A percentile compares a stretch with the other conserved stretches of the same genome.
These are phyloP conservation scores for Nephrocerus scutellatus DNA, from an alignment of 2,888 invertebrate genomes.

Conservation along the genomic window DNA sequence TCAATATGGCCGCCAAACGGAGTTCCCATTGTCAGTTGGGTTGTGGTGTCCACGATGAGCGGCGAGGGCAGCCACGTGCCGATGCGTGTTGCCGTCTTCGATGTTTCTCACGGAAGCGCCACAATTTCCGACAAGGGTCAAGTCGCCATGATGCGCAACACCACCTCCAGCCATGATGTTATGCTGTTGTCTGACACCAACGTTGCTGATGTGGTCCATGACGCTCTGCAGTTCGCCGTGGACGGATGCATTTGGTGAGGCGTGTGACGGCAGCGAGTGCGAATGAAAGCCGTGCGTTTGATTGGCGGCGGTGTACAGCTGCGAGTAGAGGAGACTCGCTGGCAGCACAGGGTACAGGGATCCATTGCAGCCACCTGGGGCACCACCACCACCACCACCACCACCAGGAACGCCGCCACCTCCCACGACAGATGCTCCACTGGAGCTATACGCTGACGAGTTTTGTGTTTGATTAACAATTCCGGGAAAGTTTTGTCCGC, in stretches of 20 bases:
- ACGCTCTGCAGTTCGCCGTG: slow-evolving; percentile 67
- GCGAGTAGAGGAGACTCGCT: slow-evolving; percentile 74
- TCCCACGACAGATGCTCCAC: slow-evolving; percentile 41
- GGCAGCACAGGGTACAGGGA: slow-evolving; percentile 72
- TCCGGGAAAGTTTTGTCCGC: slow-evolving; percentile 50
- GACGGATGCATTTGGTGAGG: slow-evolving; percentile 53
- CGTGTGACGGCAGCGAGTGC: slow-evolving; percentile 59
- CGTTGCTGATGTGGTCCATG: slow-evolving; percentile 69
- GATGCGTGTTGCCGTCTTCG: slow-evolving; percentile 44
- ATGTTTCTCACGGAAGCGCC: slow-evolving; percentile 46
- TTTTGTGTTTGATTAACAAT: slow-evolving; percentile 52
- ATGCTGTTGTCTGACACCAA: slow-evolving; percentile 51
- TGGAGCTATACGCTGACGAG: slow-evolving; percentile 47
- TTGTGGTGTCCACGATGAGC: slow-evolving; percentile 47
- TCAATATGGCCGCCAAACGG: slow-evolving; percentile 73
- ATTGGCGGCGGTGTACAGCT: slow-evolving; percentile 72
- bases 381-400: slow-evolving; percentile 27
- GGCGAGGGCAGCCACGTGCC: slow-evolving; percentile 45
- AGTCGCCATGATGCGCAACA: slow-evolving; percentile 42
- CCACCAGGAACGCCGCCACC: slow-evolving; percentile 30
- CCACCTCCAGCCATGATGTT: slow-evolving; percentile 50
- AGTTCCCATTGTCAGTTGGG: slow-evolving; percentile 52
- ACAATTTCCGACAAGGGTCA: slow-evolving; percentile 46
- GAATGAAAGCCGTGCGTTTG: slow-evolving; percentile 67
- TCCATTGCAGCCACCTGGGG: slow-evolving; percentile 58